These are phyloP conservation scores for Anoplius nigerrimus DNA, from an alignment of 2,888 invertebrate species.

Conservation along the genomic window DNA sequence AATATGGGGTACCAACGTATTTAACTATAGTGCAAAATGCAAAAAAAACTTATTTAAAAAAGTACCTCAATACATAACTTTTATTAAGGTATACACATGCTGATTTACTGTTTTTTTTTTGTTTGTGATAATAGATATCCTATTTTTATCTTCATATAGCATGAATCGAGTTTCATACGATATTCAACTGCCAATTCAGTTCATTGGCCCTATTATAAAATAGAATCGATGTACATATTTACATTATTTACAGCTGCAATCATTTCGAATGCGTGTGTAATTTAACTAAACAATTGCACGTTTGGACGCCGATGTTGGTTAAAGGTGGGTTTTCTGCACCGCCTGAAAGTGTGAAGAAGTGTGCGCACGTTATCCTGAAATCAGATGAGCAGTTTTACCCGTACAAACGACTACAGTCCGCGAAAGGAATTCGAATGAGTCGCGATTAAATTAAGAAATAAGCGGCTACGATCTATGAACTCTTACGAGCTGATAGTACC, in stretches of 20 bases:
- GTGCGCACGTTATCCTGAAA: constrained; percentile 19
- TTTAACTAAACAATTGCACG: constrained; percentile 73
- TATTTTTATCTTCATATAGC: constrained; percentile 68
- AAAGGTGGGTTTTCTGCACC: constrained; percentile 58
- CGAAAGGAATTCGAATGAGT: neutral
- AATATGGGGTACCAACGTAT: constrained; percentile 17
- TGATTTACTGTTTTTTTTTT: constrained; percentile 69
- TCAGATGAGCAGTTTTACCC: constrained; percentile 7
- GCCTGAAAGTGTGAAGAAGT: constrained; percentile 27
- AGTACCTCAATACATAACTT: constrained; percentile 75
- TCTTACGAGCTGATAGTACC: neutral
- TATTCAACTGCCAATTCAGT: constrained; percentile 64
- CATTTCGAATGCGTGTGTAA: constrained; percentile 62
- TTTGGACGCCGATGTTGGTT: constrained; percentile 74
- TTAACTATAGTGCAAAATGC: constrained; percentile 40
- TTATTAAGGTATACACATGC: constrained; percentile 75
- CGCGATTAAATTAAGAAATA: neutral
- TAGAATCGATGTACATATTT: constrained; percentile 74
- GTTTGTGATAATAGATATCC: constrained; percentile 70
- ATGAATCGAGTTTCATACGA: constrained; percentile 61
- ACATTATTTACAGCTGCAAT: constrained; percentile 71
- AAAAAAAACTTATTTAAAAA: constrained; percentile 71
- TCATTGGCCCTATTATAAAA: constrained; percentile 71
- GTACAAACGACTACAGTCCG: neutral
- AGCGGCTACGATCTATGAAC: neutral